Conservation (phyloP, 2,888 invertebrate species). For the Pristionchus japonicus region DNA sequence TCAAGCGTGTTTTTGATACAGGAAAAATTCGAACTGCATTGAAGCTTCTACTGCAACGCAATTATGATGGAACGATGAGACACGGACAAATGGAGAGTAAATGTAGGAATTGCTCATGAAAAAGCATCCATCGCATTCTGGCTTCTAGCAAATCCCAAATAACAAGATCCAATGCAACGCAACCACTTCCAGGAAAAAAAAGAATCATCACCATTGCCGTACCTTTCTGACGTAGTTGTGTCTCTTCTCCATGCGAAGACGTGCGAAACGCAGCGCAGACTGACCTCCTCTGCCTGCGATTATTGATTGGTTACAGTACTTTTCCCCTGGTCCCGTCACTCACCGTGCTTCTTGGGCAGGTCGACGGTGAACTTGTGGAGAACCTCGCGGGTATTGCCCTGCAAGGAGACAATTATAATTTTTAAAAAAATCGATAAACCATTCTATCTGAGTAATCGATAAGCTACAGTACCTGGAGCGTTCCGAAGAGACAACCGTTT, state of each 20-base stretch:
- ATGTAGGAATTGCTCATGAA: too few relatives aligned
- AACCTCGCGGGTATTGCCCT: slow-evolving; percentile 93
- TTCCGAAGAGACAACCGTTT: slow-evolving; percentile 98
- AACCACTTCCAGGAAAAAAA: too few relatives aligned
- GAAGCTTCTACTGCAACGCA: neutral
- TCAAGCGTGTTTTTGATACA: neutral
- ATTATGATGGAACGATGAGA: neutral
- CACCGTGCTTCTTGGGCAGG: slow-evolving; percentile 97
- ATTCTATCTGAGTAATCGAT: neutral
- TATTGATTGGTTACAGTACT: neutral
- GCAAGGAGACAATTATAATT: neutral
- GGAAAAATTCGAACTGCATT: neutral
- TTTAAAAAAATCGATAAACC: neutral
- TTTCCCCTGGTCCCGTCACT: neutral
- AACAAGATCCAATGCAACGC: too few relatives aligned
- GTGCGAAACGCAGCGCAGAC: slow-evolving; percentile 98
- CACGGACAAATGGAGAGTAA: too few relatives aligned
- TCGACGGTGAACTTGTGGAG: slow-evolving; percentile 97
- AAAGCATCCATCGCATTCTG: neutral
- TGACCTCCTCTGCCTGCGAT: slow-evolving; percentile 92
- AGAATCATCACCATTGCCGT: neutral
- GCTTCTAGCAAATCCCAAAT: too few relatives aligned
- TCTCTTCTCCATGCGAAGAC: slow-evolving; percentile 98
- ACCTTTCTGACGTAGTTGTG: slow-evolving; percentile 97
- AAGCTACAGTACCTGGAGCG: slow-evolving; percentile 83